Base-by-base conservation (phyloP, 2,888 invertebrate species). In the Cantharis rustica region DNA sequence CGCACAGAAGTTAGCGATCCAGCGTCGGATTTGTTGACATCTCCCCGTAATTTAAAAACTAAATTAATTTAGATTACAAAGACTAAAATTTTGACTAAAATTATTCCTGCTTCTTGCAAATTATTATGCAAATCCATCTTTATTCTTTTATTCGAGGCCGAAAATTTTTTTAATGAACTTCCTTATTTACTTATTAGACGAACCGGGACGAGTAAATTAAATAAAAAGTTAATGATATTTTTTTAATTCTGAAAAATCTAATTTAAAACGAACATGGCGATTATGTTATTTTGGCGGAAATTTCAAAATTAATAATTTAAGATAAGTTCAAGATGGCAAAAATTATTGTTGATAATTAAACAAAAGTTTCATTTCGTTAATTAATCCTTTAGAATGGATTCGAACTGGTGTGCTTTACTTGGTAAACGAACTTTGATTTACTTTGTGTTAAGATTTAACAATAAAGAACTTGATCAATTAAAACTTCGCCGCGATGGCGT, bases 381-480 rank as follows among this genome's bases (percentile, higher is more conserved):
- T 74, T 74, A 74, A 74, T 74, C 74, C 69, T 17, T 73, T 66
- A 68, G 16, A 17, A 74, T 74, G 63, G 74, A 70, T 16, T 69
- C n/a, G 17, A 66, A 20, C 23, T 17, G 20, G 20, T 68, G 73
- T 20, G 73, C 62, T 70, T 69, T 70, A 69, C 69, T 64, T 62
- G 20, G 61, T 69, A 74, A 69, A 61, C 23, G 26, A 74, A 70
- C 63, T 74, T 74, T 64, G 69, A 64, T 70, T 74, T 70, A 74
- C 74, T 74, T 74, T 74, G 17, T 27, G 26, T 68, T 73, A 69
- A 73, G 73, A 73, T 73, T 70, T 69, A 74, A 70, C 74, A 64
- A 16, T 47, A 74, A 74, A 74, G 73, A 74, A 74, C 31, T 74
- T 74, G 69, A 74, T 69, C 74, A 74, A 74, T 74, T 74, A 74